Base-by-base conservation (phyloP, 2,888 invertebrate species). In the Scrobipalpa atriplicella region DNA sequence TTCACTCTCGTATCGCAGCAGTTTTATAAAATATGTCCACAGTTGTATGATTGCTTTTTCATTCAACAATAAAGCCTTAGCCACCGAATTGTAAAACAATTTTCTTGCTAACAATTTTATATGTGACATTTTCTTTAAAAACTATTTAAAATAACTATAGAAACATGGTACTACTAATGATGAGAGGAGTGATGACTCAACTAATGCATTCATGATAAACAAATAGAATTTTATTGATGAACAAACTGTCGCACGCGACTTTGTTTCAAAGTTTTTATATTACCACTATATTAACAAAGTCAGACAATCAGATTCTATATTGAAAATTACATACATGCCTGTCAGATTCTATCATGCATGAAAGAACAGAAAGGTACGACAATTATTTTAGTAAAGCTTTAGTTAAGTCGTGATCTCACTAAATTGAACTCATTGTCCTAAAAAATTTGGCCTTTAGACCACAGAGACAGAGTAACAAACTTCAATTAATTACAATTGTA, bases 11-110 rank as follows among this genome's bases (percentile, higher is more conserved):
- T 41, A 66, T 0, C 43, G 43, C 7, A 71, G 36, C 2, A 67
- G 47, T 16, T 68, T 68, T n/a, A 71, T 61, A 51, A 71, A 66
- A 54, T 64, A 60, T 41, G 19, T 54, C 70, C 70, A 71, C 52
- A 70, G 18, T 56, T 60, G 65, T 2, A 69, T 11, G 16, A 70
- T 54, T 10, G 60, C 62, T 41, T 56, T 68, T 43, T 67, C 58
- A 18, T 43, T 66, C 2, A 6, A 64, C 21, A 66, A 39, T 8
- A 54, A 16, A 6, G 66, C 19, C 36, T 67, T 68, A 2, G 70
- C 69, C 3, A 71, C 2, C 1, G 66, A 21, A 43, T 67, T 47
- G 54, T 67, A 70, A 8, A 68, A 36, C 10, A 70, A 54, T 19
- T 41, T 66, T 39, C 16, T 62, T 10, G 38, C 19, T 11, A 39